phyloP scores from a whole-genome alignment of 2,888 invertebrate genomes.

The Scaptomyza caliginosa region DNA sequence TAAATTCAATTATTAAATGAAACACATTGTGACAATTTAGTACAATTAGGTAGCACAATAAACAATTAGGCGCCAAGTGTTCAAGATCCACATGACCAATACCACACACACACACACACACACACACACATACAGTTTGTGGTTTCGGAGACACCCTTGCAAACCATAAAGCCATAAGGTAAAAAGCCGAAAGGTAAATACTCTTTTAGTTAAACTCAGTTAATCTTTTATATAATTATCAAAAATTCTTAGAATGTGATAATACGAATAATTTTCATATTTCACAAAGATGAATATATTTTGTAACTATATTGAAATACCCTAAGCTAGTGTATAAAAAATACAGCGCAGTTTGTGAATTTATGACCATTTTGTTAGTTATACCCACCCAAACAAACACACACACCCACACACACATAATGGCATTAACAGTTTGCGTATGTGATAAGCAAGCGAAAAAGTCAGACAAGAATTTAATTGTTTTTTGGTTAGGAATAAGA shows the following conservation, averaged over 20 bases:
- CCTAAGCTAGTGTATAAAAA: slow-evolving; percentile 4
- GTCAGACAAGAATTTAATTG: slow-evolving; percentile 64
- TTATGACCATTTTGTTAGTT: slow-evolving; percentile 39
- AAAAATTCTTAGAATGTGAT: too few species aligned
- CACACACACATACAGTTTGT: background rate
- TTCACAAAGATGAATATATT: background rate
- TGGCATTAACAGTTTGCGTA: slow-evolving; percentile 23
- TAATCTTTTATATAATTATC: too few species aligned
- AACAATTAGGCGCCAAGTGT: slow-evolving; percentile 69
- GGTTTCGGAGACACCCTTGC: background rate
- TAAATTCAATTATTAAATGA: slow-evolving; percentile 38
- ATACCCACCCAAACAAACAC: slow-evolving; percentile 5
- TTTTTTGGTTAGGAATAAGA: slow-evolving; percentile 31
- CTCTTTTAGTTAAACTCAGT: too few species aligned
- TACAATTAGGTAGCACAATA: slow-evolving; percentile 57
- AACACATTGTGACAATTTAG: slow-evolving; percentile 40
- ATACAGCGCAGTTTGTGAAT: slow-evolving; percentile 32
- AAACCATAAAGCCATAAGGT: background rate
- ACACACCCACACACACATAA: background rate
- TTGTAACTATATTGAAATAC: background rate
- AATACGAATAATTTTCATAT: too few species aligned
- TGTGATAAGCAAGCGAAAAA: slow-evolving; percentile 69
- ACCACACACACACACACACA: background rate
- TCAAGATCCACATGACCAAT: slow-evolving; percentile 6
- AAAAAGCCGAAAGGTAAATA: background rate